phyloP scores from a whole-genome alignment of 2,797 vertebrate species.

The Vultur gryphus region DNA sequence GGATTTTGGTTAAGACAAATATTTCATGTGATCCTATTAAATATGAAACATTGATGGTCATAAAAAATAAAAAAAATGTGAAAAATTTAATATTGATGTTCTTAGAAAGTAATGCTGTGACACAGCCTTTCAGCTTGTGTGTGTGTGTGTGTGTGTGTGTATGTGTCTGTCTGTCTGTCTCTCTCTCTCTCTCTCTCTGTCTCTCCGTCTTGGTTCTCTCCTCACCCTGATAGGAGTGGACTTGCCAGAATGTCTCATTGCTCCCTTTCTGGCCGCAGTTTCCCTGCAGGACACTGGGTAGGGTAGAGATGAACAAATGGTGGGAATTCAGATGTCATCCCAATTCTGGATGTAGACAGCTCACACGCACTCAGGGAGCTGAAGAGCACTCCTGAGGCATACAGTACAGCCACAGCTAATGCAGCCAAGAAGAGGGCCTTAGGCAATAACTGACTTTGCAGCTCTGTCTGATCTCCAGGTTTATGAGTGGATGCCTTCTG shows the following conservation, averaged over 20 bases:
- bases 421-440: not conserved
- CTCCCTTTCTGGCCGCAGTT: not conserved
- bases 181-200: not conserved
- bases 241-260: not conserved
- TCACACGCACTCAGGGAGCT: not conserved
- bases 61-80: not conserved
- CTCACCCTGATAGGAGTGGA: not conserved
- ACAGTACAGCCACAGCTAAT: not conserved
- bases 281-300: not conserved
- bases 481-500: not conserved
- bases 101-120: not conserved
- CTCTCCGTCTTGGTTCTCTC: not conserved
- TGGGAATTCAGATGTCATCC: not conserved
- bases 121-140: not conserved
- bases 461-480: not conserved
- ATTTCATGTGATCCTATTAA: not conserved
- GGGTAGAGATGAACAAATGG: not conserved
- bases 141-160: no score
- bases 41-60: not conserved
- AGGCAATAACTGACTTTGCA: not conserved
- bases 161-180: no score
- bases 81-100: not conserved
- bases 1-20: not conserved
- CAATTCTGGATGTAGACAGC: not conserved
- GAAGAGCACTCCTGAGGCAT: not conserved